Conservation (phyloP, 2,113 vertebrate genomes). For the Bettongia penicillata region DNA sequence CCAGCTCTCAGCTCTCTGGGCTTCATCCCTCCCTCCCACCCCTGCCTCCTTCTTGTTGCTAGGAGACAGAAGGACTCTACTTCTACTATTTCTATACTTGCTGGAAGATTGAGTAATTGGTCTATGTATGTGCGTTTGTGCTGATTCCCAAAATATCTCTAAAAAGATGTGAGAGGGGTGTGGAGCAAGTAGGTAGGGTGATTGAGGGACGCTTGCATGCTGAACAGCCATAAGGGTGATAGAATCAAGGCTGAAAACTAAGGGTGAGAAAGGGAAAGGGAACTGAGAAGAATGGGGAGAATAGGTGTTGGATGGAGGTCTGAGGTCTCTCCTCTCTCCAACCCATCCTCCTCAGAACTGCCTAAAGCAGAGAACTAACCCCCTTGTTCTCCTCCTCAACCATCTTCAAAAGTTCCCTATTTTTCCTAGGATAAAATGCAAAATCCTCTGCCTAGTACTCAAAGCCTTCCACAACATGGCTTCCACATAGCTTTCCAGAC, state of each 20-base stretch:
- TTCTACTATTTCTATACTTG: slow-evolving; percentile 78
- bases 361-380: neutral
- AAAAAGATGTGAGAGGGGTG: slow-evolving; percentile 54
- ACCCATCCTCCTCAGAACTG: neutral
- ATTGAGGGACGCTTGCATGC: neutral
- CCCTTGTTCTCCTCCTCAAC: neutral
- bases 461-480: neutral
- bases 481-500: neutral
- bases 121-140: slow-evolving; percentile 71
- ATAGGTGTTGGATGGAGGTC: neutral
- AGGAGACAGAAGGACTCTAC: slow-evolving; percentile 76
- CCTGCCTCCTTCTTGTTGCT: slow-evolving; percentile 74
- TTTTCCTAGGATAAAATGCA: neutral
- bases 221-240: neutral
- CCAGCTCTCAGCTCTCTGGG: slow-evolving; percentile 54
- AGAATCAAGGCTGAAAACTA: neutral
- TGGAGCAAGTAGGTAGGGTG: rapidly evolving
- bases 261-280: neutral
- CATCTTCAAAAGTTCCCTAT: neutral
- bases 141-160: slow-evolving; percentile 71
- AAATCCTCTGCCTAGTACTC: neutral
- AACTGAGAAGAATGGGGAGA: neutral
- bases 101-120: slow-evolving; percentile 79
- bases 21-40: slow-evolving; percentile 54
- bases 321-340: neutral